These are phyloP conservation scores for Trinectes maculatus DNA, from an alignment of 2,113 vertebrate species.

Conservation along the genomic window DNA sequence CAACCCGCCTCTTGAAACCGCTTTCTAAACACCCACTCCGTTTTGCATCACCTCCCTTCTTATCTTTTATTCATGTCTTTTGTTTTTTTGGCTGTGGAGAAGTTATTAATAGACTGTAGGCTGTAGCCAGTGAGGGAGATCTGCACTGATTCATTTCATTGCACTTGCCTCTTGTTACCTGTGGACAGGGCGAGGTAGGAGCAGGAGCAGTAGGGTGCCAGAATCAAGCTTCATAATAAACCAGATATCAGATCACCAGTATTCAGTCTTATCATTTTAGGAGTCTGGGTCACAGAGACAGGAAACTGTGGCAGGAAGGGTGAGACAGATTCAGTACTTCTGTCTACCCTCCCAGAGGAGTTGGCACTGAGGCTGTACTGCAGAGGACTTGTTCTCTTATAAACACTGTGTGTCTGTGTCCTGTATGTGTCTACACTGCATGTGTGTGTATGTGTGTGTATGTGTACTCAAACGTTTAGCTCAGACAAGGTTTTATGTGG, in stretches of 20 bases:
- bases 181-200: constrained; percentile 13
- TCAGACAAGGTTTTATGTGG: neutral
- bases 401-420: constrained; percentile 10
- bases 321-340: constrained; percentile 31
- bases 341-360: constrained; percentile 30
- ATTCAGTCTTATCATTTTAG: constrained; percentile 26
- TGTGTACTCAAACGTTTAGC: neutral
- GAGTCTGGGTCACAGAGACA: constrained; percentile 15
- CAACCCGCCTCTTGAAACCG: neutral
- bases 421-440: neutral
- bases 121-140: neutral
- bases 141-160: neutral
- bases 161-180: constrained; percentile 23
- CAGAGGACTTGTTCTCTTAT: constrained; percentile 27
- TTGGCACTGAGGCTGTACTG: neutral
- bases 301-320: constrained; percentile 20
- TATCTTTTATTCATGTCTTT: neutral
- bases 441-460: neutral
- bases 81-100: neutral
- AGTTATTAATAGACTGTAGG: neutral
- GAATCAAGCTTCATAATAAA: constrained; percentile 18
- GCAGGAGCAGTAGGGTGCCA: neutral
- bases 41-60: neutral
- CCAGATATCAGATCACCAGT: constrained; percentile 14
- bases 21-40: neutral